Evolutionary conservation across 2,888 invertebrate genomes (phyloP), one percentile per base, ranked within the genome.

Genomic region (Cerceris ruficornis): DNA sequence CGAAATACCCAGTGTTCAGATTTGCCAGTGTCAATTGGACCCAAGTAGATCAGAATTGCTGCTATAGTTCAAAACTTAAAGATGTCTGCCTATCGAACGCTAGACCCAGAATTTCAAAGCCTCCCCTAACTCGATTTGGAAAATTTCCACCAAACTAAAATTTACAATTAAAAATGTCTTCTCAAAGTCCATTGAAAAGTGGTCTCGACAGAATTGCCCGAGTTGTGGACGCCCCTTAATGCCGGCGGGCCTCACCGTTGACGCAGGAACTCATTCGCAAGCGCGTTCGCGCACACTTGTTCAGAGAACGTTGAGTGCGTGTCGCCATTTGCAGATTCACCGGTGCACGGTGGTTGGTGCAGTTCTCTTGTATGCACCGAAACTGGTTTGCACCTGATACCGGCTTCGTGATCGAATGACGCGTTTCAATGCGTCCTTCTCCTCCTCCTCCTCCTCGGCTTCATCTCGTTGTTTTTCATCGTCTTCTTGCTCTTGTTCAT

Each of bases 381-480:
- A 92, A 91, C 92, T 90, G 92, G 92, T 92, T 92, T 92, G 91
- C 92, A 92, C 92, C 91, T 92, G 92, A 92, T 91, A 91, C 91
- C 88, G 81, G 83, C 82, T 84, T 86, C 84, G 88, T 86, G 91
- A 92, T 92, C 91, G 89, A 90, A 91, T 91, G 91, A 91, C 91
- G 92, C 90, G 89, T 91, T 90, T 91, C 90, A 90, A 90, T 91
- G 90, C 89, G 82, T 77, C 83, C 79, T 58, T 61, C 68, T 46
- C n/a, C 61, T 39, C 62, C 64, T 70, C 70, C 67, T 66, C 80
- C 71, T 66, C 80, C 50, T 70, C 70, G 65, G 64, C 80, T 75
- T 66, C 80, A 52, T 67, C 58, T 67, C 49, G 68, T 70, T 79
- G 43, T 66, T 69, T 64, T 81, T 70, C 70, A 67, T 66, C 80